These are phyloP conservation scores for Sinocyclocheilus anophthalmus DNA, from an alignment of 2,113 vertebrate species.

Conservation along the genomic window DNA sequence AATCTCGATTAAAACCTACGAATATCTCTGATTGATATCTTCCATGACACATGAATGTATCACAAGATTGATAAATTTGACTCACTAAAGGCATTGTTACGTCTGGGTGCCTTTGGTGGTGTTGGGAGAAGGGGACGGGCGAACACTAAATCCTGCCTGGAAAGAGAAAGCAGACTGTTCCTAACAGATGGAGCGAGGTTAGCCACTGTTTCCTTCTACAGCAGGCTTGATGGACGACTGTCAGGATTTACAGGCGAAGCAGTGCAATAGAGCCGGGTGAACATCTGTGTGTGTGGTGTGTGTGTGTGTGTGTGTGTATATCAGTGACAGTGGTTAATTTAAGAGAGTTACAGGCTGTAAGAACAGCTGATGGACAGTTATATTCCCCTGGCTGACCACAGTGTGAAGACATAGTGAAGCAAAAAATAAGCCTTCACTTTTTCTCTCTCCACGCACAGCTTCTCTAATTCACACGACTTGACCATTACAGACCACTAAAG, in stretches of 20 bases:
- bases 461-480: slow-evolving; percentile 12
- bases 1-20: slow-evolving; percentile 19
- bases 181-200: slow-evolving; percentile 59
- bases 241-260: slow-evolving; percentile 56
- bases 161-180: slow-evolving; percentile 51
- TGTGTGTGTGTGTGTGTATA: slow-evolving; percentile 37
- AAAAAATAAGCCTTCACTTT: slow-evolving; percentile 52
- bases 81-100: slow-evolving; percentile 34
- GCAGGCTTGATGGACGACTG: slow-evolving; percentile 56
- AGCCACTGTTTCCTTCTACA: slow-evolving; percentile 55
- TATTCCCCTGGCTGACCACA: slow-evolving; percentile 54
- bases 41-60: slow-evolving; percentile 35
- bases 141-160: slow-evolving; percentile 52
- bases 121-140: slow-evolving; percentile 25
- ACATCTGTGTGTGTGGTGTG: slow-evolving; percentile 71
- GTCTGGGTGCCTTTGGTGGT: slow-evolving; percentile 43
- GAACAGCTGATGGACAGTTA: slow-evolving; percentile 70
- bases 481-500: neutral
- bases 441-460: slow-evolving; percentile 16
- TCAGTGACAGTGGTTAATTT: slow-evolving; percentile 69
- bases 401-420: slow-evolving; percentile 50
- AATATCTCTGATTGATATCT: slow-evolving; percentile 47
- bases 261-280: slow-evolving; percentile 38
- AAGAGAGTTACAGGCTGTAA: slow-evolving; percentile 70
- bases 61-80: slow-evolving; percentile 49